Evolutionary conservation across 2,888 invertebrate species (phyloP).

Genomic region (Parthenolecanium corni): DNA sequence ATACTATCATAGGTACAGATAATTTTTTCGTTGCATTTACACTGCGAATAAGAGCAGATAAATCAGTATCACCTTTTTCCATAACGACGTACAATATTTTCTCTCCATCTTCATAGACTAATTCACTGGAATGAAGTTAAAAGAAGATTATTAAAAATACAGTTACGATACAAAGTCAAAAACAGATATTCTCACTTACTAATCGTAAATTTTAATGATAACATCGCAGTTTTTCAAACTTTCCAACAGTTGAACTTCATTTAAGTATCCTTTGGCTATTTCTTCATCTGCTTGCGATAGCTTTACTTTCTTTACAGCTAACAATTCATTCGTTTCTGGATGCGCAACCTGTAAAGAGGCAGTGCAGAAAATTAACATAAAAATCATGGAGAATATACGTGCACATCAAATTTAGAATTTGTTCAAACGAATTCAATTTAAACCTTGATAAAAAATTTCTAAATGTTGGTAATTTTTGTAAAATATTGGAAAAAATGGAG

Average conservation of each 20-base stretch:
- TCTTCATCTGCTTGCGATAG: conserved; percentile 57
- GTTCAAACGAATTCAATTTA: too few species aligned
- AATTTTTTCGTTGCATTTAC: conserved; percentile 44
- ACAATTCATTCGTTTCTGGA: conserved; percentile 45
- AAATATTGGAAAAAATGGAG: too few species aligned
- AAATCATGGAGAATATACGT: conserved; percentile 1
- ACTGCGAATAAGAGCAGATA: conserved; percentile 60
- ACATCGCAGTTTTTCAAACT: conserved; percentile 71
- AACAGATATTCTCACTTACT: conserved; percentile 49
- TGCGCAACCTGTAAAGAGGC: conserved; percentile 49
- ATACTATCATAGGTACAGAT: conserved; percentile 62
- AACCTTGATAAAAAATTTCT: too few species aligned
- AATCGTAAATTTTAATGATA: conserved; percentile 54
- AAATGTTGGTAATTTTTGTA: too few species aligned
- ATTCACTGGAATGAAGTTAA: conserved; percentile 17
- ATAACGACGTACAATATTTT: conserved; percentile 68
- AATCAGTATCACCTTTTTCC: conserved; percentile 86
- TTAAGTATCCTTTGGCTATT: conserved; percentile 65
- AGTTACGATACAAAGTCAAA: not conserved
- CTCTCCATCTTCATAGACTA: conserved; percentile 36
- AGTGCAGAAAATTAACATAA: not conserved
- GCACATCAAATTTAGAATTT: not conserved
- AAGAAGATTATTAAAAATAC: too few species aligned
- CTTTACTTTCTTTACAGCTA: conserved; percentile 75
- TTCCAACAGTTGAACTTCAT: conserved; percentile 74